These are phyloP conservation scores for Anaspis maculata DNA, from an alignment of 2,888 invertebrate genomes.

Conservation along the genomic window DNA sequence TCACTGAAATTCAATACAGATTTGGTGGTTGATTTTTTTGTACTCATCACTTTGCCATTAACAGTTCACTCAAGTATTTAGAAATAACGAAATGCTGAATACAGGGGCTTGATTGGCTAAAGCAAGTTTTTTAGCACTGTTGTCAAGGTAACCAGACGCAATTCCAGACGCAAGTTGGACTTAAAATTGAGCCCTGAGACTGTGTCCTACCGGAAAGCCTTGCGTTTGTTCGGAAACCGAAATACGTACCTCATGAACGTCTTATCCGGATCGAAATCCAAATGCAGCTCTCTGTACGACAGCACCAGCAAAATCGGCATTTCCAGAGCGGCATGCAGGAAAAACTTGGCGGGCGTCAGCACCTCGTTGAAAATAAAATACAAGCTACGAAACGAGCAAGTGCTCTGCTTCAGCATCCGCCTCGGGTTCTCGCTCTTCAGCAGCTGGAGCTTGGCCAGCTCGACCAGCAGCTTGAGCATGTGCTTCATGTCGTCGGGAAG, in stretches of 20 bases:
- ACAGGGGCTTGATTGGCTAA: too few species aligned
- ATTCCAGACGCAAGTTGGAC: too few species aligned
- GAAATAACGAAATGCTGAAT: too few species aligned
- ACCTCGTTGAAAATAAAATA: conserved; percentile 86
- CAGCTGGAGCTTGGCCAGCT: conserved; percentile 65
- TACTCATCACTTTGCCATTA: too few species aligned
- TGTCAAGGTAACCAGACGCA: too few species aligned
- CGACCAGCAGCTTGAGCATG: conserved; percentile 55
- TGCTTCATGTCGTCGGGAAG: conserved; percentile 66
- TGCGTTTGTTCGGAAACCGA: too few species aligned
- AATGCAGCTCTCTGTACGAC: conserved; percentile 82
- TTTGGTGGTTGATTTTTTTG: too few species aligned
- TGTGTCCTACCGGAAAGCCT: too few species aligned
- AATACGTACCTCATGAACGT: conserved; percentile 67
- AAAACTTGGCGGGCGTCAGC: conserved; percentile 83
- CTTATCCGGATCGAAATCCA: conserved; percentile 88
- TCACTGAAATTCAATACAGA: too few species aligned
- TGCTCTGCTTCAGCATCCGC: conserved; percentile 71
- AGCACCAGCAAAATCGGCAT: conserved; percentile 85
- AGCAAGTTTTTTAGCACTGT: too few species aligned
- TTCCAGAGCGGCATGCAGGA: conserved; percentile 85
- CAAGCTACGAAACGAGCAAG: conserved; percentile 77
- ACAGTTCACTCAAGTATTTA: too few species aligned
- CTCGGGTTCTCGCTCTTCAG: conserved; percentile 60
- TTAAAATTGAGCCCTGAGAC: too few species aligned